Evolutionary conservation across 2,888 invertebrate genomes (phyloP), one percentile per base, ranked within the genome.

Genomic region (Euplexia lucipara): DNA sequence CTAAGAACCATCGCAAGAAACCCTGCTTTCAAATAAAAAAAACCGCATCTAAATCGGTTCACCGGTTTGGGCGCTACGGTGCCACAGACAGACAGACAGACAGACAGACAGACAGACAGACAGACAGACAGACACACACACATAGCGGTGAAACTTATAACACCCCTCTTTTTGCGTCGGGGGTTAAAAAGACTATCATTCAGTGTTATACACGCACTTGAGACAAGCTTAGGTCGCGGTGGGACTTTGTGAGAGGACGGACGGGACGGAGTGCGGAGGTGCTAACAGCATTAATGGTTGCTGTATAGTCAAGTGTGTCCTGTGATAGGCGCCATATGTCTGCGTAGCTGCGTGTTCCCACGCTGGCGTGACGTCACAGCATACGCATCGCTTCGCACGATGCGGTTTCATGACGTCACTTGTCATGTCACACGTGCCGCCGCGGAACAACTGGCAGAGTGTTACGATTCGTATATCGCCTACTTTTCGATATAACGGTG

Each of bases 271-370:
- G 26, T 2, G 1, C 5, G 10, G 18, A n/a, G 12, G 30, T 26
- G 34, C 18, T 20, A 20, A 32, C 37, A 32, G 16, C 10, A 37
- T 8, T 14, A 1, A 14, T 30, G 9, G 10, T 14, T 26, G 14
- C n/a, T 9, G 32, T 14, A 4, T 5, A 22, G n/a, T n/a, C n/a
- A n/a, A n/a, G 16, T 14, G 59, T 10, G 2, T 5, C 4, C 14
- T 10, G 62, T 8, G 2, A 3, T 2, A 14, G 45, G 70, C 70
- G 70, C 47, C 67, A 39, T 71, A 30, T 5, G 71, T 39, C 34
- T 35, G 71, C 22, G 45, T 5, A 62, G 34, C 34, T 35, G 71
- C 22, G 45, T 9, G 30, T 10, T 35, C 52, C 39, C 64, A 61
- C 63, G 41, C 18, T 7, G 22, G 0, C 10, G 49, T 48, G 64